A percentile compares a stretch with the other conserved stretches of the same genome.
Conservation (phyloP, 2,797 vertebrate species). For the Otolemur crassicaudatus region DNA sequence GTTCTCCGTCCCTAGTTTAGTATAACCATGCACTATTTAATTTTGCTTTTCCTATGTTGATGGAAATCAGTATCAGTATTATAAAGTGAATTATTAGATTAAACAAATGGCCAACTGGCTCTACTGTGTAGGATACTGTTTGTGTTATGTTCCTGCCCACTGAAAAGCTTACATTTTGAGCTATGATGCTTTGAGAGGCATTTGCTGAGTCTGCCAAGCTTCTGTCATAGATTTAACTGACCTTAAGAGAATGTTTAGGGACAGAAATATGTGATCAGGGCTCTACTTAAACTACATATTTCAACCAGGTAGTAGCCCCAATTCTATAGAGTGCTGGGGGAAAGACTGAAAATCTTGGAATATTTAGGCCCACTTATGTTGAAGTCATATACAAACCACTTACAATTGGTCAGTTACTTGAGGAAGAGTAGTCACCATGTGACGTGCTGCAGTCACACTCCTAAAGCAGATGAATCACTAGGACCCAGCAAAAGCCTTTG, state of each 20-base stretch:
- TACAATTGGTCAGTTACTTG: background rate
- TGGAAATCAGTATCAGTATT: background rate
- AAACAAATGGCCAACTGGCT: background rate
- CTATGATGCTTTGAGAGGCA: background rate
- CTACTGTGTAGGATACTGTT: background rate
- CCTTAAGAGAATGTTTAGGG: background rate
- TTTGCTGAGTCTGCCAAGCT: background rate
- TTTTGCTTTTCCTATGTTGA: background rate
- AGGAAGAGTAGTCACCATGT: background rate
- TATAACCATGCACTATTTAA: background rate
- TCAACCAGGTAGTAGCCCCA: background rate
- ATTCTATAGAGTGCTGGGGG: background rate
- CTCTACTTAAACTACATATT: background rate
- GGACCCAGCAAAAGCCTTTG: background rate
- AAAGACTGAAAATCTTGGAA: background rate
- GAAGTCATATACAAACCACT: background rate
- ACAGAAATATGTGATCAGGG: background rate
- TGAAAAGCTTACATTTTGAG: background rate
- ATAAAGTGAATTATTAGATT: background rate
- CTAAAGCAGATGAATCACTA: background rate
- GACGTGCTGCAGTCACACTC: too few species aligned
- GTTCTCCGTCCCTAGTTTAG: background rate
- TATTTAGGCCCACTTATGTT: background rate
- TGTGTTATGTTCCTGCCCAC: background rate
- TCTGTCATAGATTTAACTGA: background rate